phyloP scores from a whole-genome alignment of 2,113 vertebrate genomes.

The Hippocampus barbouri region DNA sequence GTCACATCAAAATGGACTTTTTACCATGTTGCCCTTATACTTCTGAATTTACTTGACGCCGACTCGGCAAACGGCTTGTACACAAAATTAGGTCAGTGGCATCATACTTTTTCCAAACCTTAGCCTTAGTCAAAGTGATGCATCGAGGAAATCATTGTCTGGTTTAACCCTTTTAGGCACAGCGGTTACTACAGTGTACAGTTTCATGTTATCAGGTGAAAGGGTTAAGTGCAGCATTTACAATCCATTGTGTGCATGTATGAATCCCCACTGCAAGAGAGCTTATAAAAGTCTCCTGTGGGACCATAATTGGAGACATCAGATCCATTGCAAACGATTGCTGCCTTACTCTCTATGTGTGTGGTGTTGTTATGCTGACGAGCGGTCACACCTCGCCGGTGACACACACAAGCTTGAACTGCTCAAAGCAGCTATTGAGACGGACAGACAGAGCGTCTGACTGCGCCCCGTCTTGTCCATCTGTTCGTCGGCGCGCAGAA shows the following conservation, averaged over 20 bases:
- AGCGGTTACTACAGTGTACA: too few relatives aligned
- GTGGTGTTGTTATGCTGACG: slow-evolving; percentile 64
- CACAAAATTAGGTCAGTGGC: background rate
- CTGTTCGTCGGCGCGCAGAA: slow-evolving; percentile 6
- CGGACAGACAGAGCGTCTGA: slow-evolving; percentile 49
- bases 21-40: background rate
- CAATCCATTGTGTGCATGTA: slow-evolving; percentile 8
- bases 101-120: background rate
- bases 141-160: slow-evolving; percentile 13
- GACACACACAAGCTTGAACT: slow-evolving; percentile 21
- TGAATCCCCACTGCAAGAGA: slow-evolving; percentile 24
- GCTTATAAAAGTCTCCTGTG: slow-evolving; percentile 8
- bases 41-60: background rate
- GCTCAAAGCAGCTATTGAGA: slow-evolving; percentile 33
- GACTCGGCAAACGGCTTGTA: background rate
- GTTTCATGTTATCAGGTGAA: too few relatives aligned
- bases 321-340: slow-evolving; percentile 41
- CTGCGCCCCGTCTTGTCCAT: slow-evolving; percentile 11
- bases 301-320: slow-evolving; percentile 43
- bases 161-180: slow-evolving; percentile 15
- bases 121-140: slow-evolving; percentile 2
- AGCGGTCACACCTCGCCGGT: slow-evolving; percentile 54
- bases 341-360: slow-evolving; percentile 30
- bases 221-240: slow-evolving; percentile 15
- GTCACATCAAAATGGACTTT: background rate